These are phyloP conservation scores for Zaprionus capensis DNA, from an alignment of 1,140 invertebrate genomes.

Conservation along the genomic window DNA sequence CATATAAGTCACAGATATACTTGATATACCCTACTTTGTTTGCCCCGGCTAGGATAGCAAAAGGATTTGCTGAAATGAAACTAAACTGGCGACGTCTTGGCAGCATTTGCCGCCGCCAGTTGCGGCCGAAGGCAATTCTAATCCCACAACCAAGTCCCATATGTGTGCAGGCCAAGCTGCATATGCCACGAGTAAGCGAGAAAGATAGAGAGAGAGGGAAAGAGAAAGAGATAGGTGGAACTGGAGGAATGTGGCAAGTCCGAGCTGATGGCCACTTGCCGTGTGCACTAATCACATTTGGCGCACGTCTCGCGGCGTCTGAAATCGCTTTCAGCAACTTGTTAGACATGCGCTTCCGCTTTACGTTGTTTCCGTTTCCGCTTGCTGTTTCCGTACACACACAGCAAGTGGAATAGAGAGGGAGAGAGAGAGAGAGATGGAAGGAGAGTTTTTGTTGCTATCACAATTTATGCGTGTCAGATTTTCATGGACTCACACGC, in stretches of 20 bases:
- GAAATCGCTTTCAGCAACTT: conserved; percentile 67
- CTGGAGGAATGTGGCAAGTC: conserved; percentile 15
- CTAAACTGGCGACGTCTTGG: conserved; percentile 61
- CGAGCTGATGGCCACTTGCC: conserved; percentile 42
- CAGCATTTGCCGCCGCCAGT: conserved; percentile 27
- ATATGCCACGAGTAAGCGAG: conserved; percentile 9
- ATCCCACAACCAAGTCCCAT: conserved; percentile 25
- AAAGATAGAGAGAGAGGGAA: neutral
- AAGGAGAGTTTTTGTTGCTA: neutral
- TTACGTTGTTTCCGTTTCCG: conserved; percentile 73
- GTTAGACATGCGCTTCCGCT: conserved; percentile 78
- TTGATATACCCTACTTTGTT: neutral
- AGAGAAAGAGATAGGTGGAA: neutral
- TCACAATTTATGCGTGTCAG: conserved; percentile 75
- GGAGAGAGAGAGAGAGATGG: neutral
- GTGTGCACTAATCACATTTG: conserved; percentile 51
- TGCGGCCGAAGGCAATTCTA: conserved; percentile 13
- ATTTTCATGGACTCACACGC: conserved; percentile 75
- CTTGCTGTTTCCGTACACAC: conserved; percentile 18
- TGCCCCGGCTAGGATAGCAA: conserved; percentile 32
- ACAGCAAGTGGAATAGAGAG: neutral
- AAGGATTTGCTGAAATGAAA: conserved; percentile 59
- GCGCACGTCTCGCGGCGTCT: conserved; percentile 27
- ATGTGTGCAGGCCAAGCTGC: conserved; percentile 13
- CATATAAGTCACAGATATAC: neutral